Evolutionary conservation across 2,113 vertebrate species (phyloP).

Genomic region (Columba janthina): DNA sequence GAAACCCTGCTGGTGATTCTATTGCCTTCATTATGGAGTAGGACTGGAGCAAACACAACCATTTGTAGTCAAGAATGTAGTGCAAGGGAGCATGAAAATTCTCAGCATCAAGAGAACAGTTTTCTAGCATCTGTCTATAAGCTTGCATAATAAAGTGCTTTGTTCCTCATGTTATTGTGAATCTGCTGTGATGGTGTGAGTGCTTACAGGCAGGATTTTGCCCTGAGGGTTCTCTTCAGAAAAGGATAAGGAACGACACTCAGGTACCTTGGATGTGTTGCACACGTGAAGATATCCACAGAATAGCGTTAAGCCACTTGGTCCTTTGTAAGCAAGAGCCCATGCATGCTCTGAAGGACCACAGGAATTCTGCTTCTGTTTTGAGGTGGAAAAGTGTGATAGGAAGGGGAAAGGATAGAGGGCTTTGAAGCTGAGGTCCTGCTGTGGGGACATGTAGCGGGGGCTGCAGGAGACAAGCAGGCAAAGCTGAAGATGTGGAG

Average conservation of each 20-base stretch:
- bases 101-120: background rate
- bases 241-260: background rate
- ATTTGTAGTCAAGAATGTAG: background rate
- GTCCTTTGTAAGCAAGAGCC: background rate
- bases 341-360: fast-evolving
- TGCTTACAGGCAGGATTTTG: background rate
- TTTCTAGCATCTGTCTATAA: background rate
- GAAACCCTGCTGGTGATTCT: background rate
- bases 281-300: background rate
- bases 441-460: background rate
- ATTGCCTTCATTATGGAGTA: background rate
- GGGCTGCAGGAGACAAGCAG: background rate
- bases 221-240: background rate
- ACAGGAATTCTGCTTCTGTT: background rate
- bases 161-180: background rate
- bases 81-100: background rate
- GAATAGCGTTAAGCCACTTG: background rate
- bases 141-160: background rate
- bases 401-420: background rate
- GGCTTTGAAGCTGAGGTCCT: background rate
- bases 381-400: background rate
- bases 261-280: background rate
- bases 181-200: background rate
- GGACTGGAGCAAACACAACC: background rate
- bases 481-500: background rate